Base-by-base conservation (phyloP, 2,888 invertebrate species). In the Entomobrya multifasciata region DNA sequence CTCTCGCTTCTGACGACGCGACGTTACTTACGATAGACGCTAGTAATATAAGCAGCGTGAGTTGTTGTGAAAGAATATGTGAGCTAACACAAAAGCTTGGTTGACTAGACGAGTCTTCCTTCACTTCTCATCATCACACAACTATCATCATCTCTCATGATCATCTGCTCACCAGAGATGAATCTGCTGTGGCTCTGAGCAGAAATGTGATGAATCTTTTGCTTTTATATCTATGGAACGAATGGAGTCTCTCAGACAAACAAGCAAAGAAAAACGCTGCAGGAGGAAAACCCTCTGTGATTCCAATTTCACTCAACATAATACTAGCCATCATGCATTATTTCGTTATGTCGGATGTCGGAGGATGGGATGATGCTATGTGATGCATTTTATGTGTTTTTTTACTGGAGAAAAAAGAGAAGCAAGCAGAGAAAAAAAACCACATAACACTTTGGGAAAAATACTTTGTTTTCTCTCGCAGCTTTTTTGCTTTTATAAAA, bases 231-330 rank as follows among this genome's bases (percentile, higher is more conserved):
- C 36, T 36, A 36, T 6, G 8, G 4, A 36, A 6, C 36, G 4
- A 36, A 36, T 36, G 8, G 5, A 65, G 41, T 65, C 5, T 36
- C 36, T 36, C 36, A 65, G 8, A 17, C 41, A 62, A 62, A 62
- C 36, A 30, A 27, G 60, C 60, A 22, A 25, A 22, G 25, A 25
- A n/a, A 60, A 62, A 62, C 62, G 62, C n/a, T 62, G 36, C 62
- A 62, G 62, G 30, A 62, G 36, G n/a, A n/a, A n/a, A n/a, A 62
- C n/a, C n/a, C n/a, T 62, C 30, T 62, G 62, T 17, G 62, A 62
- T 30, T 62, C 30, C 36, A 62, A 30, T 62, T 60, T 60, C 22
- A 60, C 60, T 60, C 15, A 15, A n/a, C 52, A 52, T 8, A 27
- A 30, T n/a, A 62, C 36, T 62, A 62, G 62, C 62, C 62, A 62